Conservation (phyloP, 2,797 vertebrate genomes). For the Cynodonichthys magdalenae region DNA sequence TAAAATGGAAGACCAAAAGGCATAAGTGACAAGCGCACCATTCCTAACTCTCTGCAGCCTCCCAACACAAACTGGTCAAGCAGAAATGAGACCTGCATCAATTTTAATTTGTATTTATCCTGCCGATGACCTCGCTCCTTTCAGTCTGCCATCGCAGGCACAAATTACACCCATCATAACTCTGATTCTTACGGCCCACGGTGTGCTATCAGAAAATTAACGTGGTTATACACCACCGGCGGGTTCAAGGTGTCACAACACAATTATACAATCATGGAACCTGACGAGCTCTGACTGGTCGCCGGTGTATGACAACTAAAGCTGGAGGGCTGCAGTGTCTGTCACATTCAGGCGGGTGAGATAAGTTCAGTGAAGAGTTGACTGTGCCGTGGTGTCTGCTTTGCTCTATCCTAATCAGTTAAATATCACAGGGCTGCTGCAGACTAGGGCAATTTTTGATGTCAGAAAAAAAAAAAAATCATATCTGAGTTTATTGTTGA, state of each 20-base stretch:
- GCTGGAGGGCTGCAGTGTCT: constrained; percentile 80
- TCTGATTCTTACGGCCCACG: constrained; percentile 76
- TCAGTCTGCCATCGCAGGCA: constrained; percentile 76
- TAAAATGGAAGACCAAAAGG: constrained; percentile 67
- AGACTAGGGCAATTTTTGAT: constrained; percentile 30
- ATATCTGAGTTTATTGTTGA: constrained; percentile 59
- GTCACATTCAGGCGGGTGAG: constrained; percentile 74
- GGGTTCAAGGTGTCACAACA: constrained; percentile 84
- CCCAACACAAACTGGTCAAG: constrained; percentile 81
- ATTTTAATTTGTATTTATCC: constrained; percentile 90
- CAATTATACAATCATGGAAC: constrained; percentile 84
- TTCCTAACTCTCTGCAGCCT: constrained; percentile 60
- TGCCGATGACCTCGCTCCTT: constrained; percentile 81
- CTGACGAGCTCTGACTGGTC: constrained; percentile 78
- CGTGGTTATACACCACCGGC: constrained; percentile 80
- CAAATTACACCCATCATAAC: constrained; percentile 86
- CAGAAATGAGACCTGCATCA: constrained; percentile 84
- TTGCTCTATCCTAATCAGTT: constrained; percentile 72
- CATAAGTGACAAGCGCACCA: constrained; percentile 64
- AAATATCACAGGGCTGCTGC: constrained; percentile 70
- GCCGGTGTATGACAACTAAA: constrained; percentile 75
- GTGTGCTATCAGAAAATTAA: constrained; percentile 86
- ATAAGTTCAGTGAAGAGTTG: constrained; percentile 78
- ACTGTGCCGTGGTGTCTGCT: constrained; percentile 52
- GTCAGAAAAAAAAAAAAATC: constrained; percentile 37